Percentiles rank a stretch among this genome's conserved stretches.
Evolutionary conservation across 2,888 invertebrate genomes (phyloP).

Genomic region (Diplolepis rosae): DNA sequence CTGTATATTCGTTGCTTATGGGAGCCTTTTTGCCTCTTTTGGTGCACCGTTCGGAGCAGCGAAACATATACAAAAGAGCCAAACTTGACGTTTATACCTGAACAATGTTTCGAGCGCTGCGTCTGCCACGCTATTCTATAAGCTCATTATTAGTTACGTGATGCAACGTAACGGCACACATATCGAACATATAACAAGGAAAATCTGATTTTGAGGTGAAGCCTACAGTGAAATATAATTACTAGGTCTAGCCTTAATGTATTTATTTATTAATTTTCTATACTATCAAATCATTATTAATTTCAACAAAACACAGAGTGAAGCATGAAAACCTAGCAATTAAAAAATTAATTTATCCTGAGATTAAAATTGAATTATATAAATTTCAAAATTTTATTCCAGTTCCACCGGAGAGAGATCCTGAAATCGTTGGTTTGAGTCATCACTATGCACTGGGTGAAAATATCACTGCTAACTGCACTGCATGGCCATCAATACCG

Average conservation of each 20-base stretch:
- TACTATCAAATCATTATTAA: too few species aligned
- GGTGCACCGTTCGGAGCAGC: background rate
- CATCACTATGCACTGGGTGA: constrained; percentile 74
- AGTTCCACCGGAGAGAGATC: constrained; percentile 73
- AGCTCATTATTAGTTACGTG: constrained; percentile 12
- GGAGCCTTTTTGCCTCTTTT: constrained; percentile 13
- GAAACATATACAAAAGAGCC: constrained; percentile 19
- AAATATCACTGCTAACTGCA: constrained; percentile 74
- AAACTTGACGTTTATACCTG: constrained; percentile 19
- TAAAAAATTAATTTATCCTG: constrained; percentile 35
- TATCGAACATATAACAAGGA: constrained; percentile 5
- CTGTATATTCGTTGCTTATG: constrained; percentile 9
- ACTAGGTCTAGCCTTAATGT: constrained; percentile 13
- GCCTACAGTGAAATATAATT: background rate
- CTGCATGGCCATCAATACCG: constrained; percentile 73
- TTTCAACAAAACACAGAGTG: too few species aligned
- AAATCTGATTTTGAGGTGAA: background rate
- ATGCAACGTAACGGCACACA: background rate
- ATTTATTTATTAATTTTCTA: constrained; percentile 41
- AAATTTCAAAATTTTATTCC: constrained; percentile 40
- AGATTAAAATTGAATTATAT: constrained; percentile 30
- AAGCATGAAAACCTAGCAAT: too few species aligned
- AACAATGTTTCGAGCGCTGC: constrained; percentile 16
- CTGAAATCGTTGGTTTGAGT: constrained; percentile 73
- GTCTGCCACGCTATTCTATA: background rate